Evolutionary conservation across 2,113 vertebrate species (phyloP).

Genomic region (Manacus vitellinus): DNA sequence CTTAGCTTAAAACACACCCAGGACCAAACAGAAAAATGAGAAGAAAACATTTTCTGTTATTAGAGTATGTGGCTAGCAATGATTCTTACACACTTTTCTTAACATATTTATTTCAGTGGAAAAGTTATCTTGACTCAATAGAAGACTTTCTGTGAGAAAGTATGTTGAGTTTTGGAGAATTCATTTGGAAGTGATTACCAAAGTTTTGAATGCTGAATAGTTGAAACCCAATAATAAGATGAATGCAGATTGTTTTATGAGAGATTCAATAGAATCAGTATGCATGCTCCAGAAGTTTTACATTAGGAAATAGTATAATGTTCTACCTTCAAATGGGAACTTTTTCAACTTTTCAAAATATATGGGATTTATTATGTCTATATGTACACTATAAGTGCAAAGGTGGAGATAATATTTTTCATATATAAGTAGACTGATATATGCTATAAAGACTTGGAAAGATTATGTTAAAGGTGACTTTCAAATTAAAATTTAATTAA

Average conservation of each 20-base stretch:
- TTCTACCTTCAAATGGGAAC: neutral
- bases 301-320: neutral
- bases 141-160: neutral
- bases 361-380: neutral
- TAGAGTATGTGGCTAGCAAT: neutral
- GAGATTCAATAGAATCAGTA: neutral
- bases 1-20: neutral
- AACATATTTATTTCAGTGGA: neutral
- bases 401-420: neutral
- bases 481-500: neutral
- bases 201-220: neutral
- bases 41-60: neutral
- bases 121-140: neutral
- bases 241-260: neutral
- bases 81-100: neutral
- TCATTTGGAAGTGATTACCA: conserved; percentile 34
- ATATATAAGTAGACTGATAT: neutral
- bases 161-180: neutral
- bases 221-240: neutral
- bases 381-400: neutral
- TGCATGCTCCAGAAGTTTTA: conserved; percentile 23
- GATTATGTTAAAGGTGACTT: neutral
- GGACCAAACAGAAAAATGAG: neutral
- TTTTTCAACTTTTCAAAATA: neutral
- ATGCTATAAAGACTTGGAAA: neutral